Evolutionary conservation across 37 sponge, comb jelly and placozoan species (phyloP).

Genomic region (Aphrocallistes beatrix): DNA sequence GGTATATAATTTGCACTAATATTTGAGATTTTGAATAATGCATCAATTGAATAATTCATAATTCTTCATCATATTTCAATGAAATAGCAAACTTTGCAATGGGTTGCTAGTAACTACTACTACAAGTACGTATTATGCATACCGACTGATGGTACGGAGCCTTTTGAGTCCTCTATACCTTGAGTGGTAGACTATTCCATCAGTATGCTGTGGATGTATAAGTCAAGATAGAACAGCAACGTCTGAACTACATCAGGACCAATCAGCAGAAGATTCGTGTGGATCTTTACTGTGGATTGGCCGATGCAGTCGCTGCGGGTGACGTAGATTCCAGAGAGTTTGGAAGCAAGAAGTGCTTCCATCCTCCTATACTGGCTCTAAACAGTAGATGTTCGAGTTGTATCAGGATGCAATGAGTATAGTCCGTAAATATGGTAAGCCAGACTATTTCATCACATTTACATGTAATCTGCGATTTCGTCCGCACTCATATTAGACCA

Average conservation of each 20-base stretch:
- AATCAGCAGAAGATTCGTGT: not conserved
- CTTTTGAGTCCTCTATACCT: not conserved
- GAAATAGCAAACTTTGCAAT: too few species aligned
- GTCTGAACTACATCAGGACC: not conserved
- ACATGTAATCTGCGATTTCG: conserved; percentile 18
- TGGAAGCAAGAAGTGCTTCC: not conserved
- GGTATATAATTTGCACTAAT: too few species aligned
- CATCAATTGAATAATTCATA: too few species aligned
- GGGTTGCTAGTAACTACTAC: too few species aligned
- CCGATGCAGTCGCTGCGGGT: conserved; percentile 19
- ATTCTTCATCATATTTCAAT: too few species aligned
- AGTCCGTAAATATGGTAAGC: conserved; percentile 9
- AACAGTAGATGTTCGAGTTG: not conserved
- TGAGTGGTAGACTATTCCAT: not conserved
- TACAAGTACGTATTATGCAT: conserved; percentile 8
- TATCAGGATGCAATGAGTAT: conserved; percentile 19
- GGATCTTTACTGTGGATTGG: not conserved
- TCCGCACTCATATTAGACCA: conserved; percentile 1
- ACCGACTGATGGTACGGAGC: not conserved
- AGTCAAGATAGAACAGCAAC: not conserved
- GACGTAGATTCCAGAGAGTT: not conserved
- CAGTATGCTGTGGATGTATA: not conserved
- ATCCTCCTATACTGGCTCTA: not conserved
- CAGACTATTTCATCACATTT: conserved; percentile 3
- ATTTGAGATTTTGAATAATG: too few species aligned